Percentiles rank a stretch among this genome's conserved stretches.
Conservation (phyloP, 2,888 invertebrate species). For the Heteromurus nitidus region DNA sequence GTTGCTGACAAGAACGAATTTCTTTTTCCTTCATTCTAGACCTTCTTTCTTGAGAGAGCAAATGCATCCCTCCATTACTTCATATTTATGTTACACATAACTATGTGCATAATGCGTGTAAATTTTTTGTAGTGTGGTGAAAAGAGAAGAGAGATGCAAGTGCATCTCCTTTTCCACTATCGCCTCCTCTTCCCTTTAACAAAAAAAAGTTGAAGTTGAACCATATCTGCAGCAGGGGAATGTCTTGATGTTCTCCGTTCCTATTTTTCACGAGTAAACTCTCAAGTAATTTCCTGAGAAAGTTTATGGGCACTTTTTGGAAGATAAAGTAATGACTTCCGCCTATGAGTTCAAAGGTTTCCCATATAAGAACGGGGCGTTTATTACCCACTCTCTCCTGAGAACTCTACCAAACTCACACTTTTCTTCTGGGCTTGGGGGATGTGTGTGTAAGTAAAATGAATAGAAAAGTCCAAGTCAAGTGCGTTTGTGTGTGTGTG, state of each 20-base stretch:
- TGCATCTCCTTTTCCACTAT: constrained; percentile 8
- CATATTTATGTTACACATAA: constrained; percentile 32
- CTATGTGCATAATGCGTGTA: constrained; percentile 39
- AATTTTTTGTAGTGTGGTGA: constrained; percentile 34
- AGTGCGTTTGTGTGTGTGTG: too few species aligned
- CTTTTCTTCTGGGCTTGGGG: too few species aligned
- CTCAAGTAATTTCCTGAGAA: constrained; percentile 60
- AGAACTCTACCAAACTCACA: neutral
- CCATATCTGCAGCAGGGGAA: too few species aligned
- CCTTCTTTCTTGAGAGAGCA: neutral
- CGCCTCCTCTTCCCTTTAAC: neutral
- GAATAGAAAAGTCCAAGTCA: too few species aligned
- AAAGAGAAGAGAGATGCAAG: too few species aligned
- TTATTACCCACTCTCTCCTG: constrained; percentile 47
- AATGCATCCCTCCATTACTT: constrained; percentile 41
- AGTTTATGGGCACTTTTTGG: constrained; percentile 60
- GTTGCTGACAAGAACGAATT: constrained; percentile 45
- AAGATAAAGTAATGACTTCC: constrained; percentile 64
- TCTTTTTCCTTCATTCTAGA: neutral
- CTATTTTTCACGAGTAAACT: constrained; percentile 53
- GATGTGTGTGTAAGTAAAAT: too few species aligned
- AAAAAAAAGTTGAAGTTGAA: neutral
- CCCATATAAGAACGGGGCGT: constrained; percentile 49
- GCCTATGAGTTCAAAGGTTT: constrained; percentile 58
- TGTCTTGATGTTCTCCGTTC: constrained; percentile 25